phyloP scores from a whole-genome alignment of 2,888 invertebrate species.

The Erpobdella octoculata region DNA sequence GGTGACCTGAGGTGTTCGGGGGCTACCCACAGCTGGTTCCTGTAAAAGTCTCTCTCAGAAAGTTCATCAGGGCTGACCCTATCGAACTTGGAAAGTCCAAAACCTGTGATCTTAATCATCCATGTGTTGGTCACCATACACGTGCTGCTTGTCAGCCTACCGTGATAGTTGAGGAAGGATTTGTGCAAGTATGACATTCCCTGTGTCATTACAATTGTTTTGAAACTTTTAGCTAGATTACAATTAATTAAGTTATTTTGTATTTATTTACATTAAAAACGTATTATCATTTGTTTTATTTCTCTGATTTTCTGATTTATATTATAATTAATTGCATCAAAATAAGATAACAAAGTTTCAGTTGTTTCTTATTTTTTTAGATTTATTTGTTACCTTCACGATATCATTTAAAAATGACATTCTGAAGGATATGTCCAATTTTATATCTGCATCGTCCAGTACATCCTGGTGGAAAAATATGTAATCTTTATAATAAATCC shows the following conservation, averaged over 20 bases:
- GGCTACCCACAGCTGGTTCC: constrained; percentile 11
- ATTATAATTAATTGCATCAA: too few species aligned
- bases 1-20: not conserved
- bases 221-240: too few species aligned
- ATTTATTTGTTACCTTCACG: not conserved
- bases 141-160: not conserved
- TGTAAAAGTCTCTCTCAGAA: not conserved
- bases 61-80: not conserved
- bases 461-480: too few species aligned
- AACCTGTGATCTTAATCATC: not conserved
- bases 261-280: too few species aligned
- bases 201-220: too few species aligned
- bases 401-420: constrained; percentile 13
- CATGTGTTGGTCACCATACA: constrained; percentile 1
- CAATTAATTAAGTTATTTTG: too few species aligned
- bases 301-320: too few species aligned
- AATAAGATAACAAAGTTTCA: too few species aligned
- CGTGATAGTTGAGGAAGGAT: constrained; percentile 2
- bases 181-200: constrained; percentile 18
- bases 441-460: not conserved
- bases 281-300: too few species aligned
- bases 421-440: constrained; percentile 14
- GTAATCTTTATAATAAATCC: too few species aligned
- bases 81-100: not conserved
- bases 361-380: too few species aligned